A percentile compares a stretch with the other conserved stretches of the same genome.
These are phyloP conservation scores for Nemurella pictetii DNA, from an alignment of 2,888 invertebrate genomes.

Conservation along the genomic window DNA sequence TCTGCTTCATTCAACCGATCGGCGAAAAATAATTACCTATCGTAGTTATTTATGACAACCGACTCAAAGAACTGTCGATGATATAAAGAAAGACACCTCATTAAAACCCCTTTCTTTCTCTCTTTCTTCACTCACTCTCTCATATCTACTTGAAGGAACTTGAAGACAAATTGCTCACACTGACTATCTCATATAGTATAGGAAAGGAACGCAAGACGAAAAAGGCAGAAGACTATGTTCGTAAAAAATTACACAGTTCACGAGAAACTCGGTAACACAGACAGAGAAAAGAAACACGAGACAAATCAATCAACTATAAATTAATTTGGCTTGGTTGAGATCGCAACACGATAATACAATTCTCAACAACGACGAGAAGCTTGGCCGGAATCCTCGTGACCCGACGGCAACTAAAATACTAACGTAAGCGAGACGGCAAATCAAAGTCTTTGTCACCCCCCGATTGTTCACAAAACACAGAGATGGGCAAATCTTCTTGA, in stretches of 20 bases:
- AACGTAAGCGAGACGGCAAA: not conserved
- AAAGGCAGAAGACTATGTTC: not conserved
- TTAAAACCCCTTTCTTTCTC: not conserved
- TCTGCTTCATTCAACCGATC: not conserved
- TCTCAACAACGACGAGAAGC: not conserved
- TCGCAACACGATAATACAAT: not conserved
- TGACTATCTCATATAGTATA: not conserved
- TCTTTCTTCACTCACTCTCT: not conserved
- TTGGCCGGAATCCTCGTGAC: not conserved
- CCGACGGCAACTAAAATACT: not conserved
- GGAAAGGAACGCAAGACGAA: not conserved
- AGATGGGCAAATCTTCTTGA: not conserved
- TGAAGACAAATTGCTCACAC: not conserved
- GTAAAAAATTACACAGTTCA: not conserved
- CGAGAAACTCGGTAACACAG: not conserved
- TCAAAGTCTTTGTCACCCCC: not conserved
- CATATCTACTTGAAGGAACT: not conserved
- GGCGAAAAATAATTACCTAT: not conserved
- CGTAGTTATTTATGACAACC: not conserved
- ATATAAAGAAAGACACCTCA: not conserved
- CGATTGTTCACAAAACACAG: not conserved
- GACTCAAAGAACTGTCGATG: not conserved
- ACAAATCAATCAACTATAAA: not conserved
- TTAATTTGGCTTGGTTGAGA: not conserved
- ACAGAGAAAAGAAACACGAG: not conserved